Percentiles rank a stretch among this genome's conserved stretches.
Evolutionary conservation across 2,113 vertebrate species (phyloP).

Genomic region (Seriola rivoliana): DNA sequence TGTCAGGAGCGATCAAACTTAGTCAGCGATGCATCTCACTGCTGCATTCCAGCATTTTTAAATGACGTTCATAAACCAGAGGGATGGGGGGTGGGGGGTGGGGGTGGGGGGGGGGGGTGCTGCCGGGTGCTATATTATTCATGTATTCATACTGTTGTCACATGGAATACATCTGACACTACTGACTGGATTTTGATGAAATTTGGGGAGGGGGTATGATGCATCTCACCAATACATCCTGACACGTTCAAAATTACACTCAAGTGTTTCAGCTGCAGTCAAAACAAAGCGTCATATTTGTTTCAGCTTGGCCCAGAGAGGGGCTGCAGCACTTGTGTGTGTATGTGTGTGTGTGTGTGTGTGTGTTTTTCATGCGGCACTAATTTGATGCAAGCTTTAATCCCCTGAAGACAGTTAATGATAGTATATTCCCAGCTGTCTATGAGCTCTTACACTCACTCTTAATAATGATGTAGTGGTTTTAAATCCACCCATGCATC

Average conservation of each 20-base stretch:
- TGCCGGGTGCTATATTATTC: slow-evolving; percentile 47
- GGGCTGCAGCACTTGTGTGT: slow-evolving; percentile 3
- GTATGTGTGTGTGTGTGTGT: slow-evolving; percentile 5
- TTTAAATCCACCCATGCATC: slow-evolving; percentile 1
- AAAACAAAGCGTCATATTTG: slow-evolving; percentile 57
- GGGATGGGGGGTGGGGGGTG: not conserved
- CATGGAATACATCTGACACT: slow-evolving; percentile 47
- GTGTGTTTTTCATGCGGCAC: slow-evolving; percentile 35
- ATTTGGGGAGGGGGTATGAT: not conserved
- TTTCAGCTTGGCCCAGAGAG: slow-evolving; percentile 24
- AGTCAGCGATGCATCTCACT: slow-evolving; percentile 10
- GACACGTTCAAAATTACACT: slow-evolving; percentile 46
- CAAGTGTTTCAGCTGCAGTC: slow-evolving; percentile 45
- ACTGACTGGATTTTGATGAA: slow-evolving; percentile 48
- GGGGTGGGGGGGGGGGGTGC: too few species aligned
- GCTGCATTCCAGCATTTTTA: slow-evolving; percentile 21
- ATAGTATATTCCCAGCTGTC: slow-evolving; percentile 21
- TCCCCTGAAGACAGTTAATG: slow-evolving; percentile 17
- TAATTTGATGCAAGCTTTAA: slow-evolving; percentile 40
- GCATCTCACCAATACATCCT: slow-evolving; percentile 39
- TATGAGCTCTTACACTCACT: not conserved
- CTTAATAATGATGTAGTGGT: slow-evolving; percentile 11
- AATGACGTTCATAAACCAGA: slow-evolving; percentile 37
- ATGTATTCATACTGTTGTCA: slow-evolving; percentile 66
- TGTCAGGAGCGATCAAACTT: slow-evolving; percentile 44